A percentile compares a stretch with the other conserved stretches of the same genome.
These are phyloP conservation scores for Metalampra italica DNA, from an alignment of 2,888 invertebrate species.

Conservation along the genomic window DNA sequence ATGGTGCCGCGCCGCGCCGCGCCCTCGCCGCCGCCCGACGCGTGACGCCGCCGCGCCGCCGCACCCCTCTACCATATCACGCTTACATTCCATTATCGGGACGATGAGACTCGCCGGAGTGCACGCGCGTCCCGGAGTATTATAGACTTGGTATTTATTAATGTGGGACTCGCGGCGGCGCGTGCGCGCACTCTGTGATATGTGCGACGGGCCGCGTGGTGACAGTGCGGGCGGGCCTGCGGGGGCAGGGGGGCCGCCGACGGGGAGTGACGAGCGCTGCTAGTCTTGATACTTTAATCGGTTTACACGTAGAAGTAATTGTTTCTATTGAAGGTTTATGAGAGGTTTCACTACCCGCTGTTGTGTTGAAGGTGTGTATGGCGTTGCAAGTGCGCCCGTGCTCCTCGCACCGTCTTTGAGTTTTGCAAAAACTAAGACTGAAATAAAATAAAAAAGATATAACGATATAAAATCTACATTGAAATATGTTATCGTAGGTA, in stretches of 20 bases:
- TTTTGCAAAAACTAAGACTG: constrained; percentile 77
- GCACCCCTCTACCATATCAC: constrained; percentile 53
- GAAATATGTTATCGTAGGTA: constrained; percentile 74
- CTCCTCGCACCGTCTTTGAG: constrained; percentile 67
- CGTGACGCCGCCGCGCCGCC: constrained; percentile 37
- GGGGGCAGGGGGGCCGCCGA: constrained; percentile 13
- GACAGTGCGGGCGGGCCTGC: constrained; percentile 24
- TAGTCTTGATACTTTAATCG: constrained; percentile 53
- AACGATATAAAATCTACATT: constrained; percentile 73
- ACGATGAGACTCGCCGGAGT: constrained; percentile 56
- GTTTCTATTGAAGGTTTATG: constrained; percentile 48
- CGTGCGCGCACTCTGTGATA: constrained; percentile 38
- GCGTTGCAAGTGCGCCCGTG: constrained; percentile 44
- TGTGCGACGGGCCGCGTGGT: constrained; percentile 32
- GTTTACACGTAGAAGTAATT: constrained; percentile 48
- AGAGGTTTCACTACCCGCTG: constrained; percentile 47
- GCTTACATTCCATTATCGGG: constrained; percentile 77
- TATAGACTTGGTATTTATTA: constrained; percentile 76
- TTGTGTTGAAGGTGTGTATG: constrained; percentile 40
- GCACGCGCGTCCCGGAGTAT: constrained; percentile 63
- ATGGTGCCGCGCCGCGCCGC: constrained; percentile 48
- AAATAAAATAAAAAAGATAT: constrained; percentile 72
- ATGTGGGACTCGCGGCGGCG: constrained; percentile 51
- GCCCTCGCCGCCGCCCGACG: constrained; percentile 31
- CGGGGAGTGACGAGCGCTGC: constrained; percentile 31